phyloP scores from a whole-genome alignment of 1,140 invertebrate genomes.

The Akabosia matsudoensis region DNA sequence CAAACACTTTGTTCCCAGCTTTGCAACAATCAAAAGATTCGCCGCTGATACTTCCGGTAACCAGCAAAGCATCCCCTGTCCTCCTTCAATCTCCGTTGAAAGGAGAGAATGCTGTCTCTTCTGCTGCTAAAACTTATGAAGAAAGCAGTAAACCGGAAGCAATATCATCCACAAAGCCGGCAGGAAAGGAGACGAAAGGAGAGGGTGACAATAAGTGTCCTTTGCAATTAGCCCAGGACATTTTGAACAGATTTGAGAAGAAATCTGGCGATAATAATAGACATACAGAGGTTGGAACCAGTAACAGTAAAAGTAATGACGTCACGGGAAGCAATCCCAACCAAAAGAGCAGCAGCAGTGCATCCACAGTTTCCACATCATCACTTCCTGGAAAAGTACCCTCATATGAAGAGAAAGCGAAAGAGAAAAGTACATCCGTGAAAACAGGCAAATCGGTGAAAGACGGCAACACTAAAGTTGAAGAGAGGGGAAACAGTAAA shows the following conservation, averaged over 20 bases:
- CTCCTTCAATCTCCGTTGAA: not conserved
- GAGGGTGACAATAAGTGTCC: slow-evolving; percentile 41
- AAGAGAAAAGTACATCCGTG: not conserved
- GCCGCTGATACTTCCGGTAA: not conserved
- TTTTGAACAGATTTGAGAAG: slow-evolving; percentile 42
- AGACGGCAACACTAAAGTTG: not conserved
- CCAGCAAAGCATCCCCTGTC: not conserved
- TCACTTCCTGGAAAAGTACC: not conserved
- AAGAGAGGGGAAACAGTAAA: not conserved
- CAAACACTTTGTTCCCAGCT: not conserved
- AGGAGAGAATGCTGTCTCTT: not conserved
- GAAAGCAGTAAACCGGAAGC: not conserved
- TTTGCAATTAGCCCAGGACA: slow-evolving; percentile 45
- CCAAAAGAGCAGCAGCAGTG: not conserved
- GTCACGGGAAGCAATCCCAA: not conserved
- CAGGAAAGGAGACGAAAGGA: not conserved
- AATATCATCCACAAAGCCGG: not conserved
- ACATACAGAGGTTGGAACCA: not conserved
- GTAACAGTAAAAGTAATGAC: not conserved
- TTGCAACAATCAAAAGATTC: not conserved
- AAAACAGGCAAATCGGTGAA: not conserved
- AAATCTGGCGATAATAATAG: slow-evolving; percentile 21
- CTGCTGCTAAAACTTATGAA: not conserved
- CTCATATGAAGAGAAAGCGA: not conserved
- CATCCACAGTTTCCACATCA: not conserved